A percentile compares a stretch with the other conserved stretches of the same genome.
These are phyloP conservation scores for Lochmaea crataegi DNA, from an alignment of 2,888 invertebrate genomes.

Conservation along the genomic window DNA sequence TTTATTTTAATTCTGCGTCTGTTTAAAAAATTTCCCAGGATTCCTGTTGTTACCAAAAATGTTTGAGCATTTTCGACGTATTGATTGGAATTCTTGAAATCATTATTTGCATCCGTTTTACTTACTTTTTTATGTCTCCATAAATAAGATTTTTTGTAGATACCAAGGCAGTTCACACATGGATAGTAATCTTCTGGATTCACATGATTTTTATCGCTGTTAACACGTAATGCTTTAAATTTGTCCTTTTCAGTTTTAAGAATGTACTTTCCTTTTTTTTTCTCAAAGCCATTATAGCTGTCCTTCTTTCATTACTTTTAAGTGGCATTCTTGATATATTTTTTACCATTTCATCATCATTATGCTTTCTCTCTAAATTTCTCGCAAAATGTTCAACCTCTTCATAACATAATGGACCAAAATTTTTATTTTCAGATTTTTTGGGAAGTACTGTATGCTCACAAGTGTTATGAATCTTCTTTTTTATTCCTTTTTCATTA, in stretches of 20 bases:
- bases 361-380: conserved; percentile 20
- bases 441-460: background rate
- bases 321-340: conserved; percentile 19
- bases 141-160: conserved; percentile 31
- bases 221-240: conserved; percentile 10
- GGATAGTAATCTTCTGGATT: conserved; percentile 29
- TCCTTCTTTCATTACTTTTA: conserved; percentile 23
- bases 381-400: conserved; percentile 22
- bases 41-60: conserved; percentile 28
- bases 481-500: background rate
- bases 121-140: conserved; percentile 32
- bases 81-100: conserved; percentile 15
- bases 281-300: background rate
- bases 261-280: conserved; percentile 2
- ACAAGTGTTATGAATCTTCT: background rate
- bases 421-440: conserved; percentile 10
- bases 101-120: conserved; percentile 12
- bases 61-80: conserved; percentile 27
- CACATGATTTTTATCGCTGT: background rate
- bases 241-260: conserved; percentile 1
- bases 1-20: conserved; percentile 17
- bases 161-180: conserved; percentile 27
- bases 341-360: conserved; percentile 23
- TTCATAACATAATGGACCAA: conserved; percentile 26
- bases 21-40: conserved; percentile 30